Base-by-base conservation (phyloP, 1,140 invertebrate genomes). In the Pseudomyrmex sp. region DNA sequence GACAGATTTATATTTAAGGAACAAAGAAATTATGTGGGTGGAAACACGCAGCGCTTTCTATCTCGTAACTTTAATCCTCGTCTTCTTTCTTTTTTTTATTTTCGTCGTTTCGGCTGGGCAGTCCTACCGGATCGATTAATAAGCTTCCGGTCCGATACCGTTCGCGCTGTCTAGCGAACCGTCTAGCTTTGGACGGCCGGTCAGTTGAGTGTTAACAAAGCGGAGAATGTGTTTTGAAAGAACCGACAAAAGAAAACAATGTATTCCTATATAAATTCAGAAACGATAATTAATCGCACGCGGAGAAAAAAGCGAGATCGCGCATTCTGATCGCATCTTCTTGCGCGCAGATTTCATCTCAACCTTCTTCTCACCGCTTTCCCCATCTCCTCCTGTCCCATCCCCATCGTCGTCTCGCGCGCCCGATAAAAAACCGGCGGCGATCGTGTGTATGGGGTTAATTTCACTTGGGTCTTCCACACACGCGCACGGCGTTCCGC, bases 381-480 rank as follows among this genome's bases (percentile, higher is more conserved):
- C 10, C n/a, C 23, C 20, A 5, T n/a, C 44, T 48, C 13, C 18
- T n/a, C 13, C 18, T n/a, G 15, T 48, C 68, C n/a, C 70, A 18
- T 44, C 13, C 54, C 44, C 15, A 18, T 8, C 54, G 26, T 62
- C 50, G 50, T 52, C 50, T 52, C 54, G 44, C 48, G 44, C 48
- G 69, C 23, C 20, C 80, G 74, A 75, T 65, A 83, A 79, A 66
- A 76, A 84, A 84, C 68, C 54, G 35, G 18, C 76, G 52, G 44
- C 83, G 87, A 88, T 88, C 86, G 83, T 84, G 83, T 84, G 82
- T 79, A 83, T 70, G 84, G 82, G 88, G 84, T 89, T 89, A 89
- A 89, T 89, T 88, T 89, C 79, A 89, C 87, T 85, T 85, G 61
- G 79, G 61, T 59, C 87, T 79, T 88, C 77, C 79, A 69, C 66